These are phyloP conservation scores for Polyergus mexicanus DNA, from an alignment of 1,140 invertebrate species.

Conservation along the genomic window DNA sequence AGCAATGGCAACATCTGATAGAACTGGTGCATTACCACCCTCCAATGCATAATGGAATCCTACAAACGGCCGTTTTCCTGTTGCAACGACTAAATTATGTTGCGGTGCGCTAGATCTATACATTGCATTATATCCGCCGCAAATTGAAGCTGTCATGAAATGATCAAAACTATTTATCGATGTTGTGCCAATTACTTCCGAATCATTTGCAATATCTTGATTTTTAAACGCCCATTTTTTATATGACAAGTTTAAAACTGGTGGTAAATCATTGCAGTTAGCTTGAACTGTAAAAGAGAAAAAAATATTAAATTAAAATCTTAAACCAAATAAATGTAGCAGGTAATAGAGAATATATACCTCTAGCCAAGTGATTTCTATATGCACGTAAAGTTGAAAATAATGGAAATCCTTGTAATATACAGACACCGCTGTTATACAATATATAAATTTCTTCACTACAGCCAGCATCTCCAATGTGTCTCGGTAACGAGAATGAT, in stretches of 20 bases:
- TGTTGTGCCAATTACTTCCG: conserved; percentile 92
- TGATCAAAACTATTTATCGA: conserved; percentile 95
- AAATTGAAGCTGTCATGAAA: conserved; percentile 92
- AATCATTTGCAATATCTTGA: conserved; percentile 92
- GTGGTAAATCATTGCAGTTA: conserved; percentile 89
- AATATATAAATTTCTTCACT: conserved; percentile 95
- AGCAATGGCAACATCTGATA: conserved; percentile 95
- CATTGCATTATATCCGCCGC: conserved; percentile 91
- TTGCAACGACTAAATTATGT: conserved; percentile 92
- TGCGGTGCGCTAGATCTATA: conserved; percentile 92
- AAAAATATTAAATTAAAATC: conserved; percentile 61
- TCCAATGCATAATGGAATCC: conserved; percentile 96
- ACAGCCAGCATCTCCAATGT: conserved; percentile 87
- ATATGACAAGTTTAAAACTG: conserved; percentile 88
- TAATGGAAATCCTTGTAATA: conserved; percentile 94
- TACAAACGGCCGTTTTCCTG: conserved; percentile 94
- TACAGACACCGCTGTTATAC: conserved; percentile 92
- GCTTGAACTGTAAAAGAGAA: conserved; percentile 89
- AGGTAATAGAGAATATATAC: conserved; percentile 80
- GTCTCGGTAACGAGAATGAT: conserved; percentile 89
- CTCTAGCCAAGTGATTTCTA: conserved; percentile 93
- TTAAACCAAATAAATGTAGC: background rate
- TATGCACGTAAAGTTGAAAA: conserved; percentile 93
- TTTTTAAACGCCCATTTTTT: conserved; percentile 95
- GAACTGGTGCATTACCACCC: conserved; percentile 91